Evolutionary conservation across 1,140 invertebrate species (phyloP).

Genomic region (Lycorma delicatula): DNA sequence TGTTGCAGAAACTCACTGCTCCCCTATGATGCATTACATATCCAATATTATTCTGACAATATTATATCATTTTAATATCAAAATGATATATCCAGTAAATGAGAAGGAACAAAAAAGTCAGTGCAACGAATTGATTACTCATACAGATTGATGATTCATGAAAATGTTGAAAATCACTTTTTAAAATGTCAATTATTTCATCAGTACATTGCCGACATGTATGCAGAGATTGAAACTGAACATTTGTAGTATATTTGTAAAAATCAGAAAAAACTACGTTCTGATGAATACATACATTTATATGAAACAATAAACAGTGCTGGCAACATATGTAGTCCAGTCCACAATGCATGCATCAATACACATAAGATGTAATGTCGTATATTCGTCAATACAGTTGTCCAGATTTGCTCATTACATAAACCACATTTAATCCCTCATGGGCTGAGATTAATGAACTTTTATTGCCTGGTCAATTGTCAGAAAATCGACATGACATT

Average conservation of each 20-base stretch:
- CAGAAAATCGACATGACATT: slow-evolving; percentile 36
- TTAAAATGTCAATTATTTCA: slow-evolving; percentile 36
- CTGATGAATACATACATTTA: slow-evolving; percentile 40
- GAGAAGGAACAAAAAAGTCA: slow-evolving; percentile 25
- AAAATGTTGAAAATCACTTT: slow-evolving; percentile 31
- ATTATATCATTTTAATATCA: slow-evolving; percentile 36
- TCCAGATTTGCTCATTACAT: slow-evolving; percentile 30
- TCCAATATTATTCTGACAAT: slow-evolving; percentile 41
- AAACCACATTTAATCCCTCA: slow-evolving; percentile 42
- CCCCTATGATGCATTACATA: slow-evolving; percentile 26
- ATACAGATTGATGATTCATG: slow-evolving; percentile 36
- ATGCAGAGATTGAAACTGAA: slow-evolving; percentile 40
- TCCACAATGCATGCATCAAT: slow-evolving; percentile 35
- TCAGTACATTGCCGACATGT: slow-evolving; percentile 40
- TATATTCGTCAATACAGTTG: slow-evolving; percentile 7
- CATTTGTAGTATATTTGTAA: slow-evolving; percentile 33
- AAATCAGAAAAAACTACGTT: slow-evolving; percentile 40
- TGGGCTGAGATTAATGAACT: slow-evolving; percentile 33
- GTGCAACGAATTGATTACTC: slow-evolving; percentile 35
- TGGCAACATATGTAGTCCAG: slow-evolving; percentile 23
- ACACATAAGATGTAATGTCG: slow-evolving; percentile 5
- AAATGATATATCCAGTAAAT: background rate
- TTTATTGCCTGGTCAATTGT: slow-evolving; percentile 27
- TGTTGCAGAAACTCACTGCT: no score
- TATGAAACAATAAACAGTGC: slow-evolving; percentile 28